Evolutionary conservation across 2,797 vertebrate species (phyloP).

Genomic region (Phoebastria nigripes): DNA sequence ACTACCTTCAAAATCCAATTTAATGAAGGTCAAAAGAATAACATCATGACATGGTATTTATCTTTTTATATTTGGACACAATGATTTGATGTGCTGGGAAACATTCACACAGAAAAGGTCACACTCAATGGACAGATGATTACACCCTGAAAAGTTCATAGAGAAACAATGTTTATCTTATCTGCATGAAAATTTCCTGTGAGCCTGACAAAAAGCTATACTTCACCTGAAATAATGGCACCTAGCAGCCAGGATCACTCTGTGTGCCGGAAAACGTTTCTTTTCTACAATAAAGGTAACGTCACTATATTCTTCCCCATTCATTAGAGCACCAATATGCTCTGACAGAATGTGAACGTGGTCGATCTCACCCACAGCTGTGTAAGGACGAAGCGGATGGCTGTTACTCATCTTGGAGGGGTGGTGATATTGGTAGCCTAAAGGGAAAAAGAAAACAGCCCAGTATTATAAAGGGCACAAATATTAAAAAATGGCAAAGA

Average conservation of each 20-base stretch:
- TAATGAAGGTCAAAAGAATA: constrained; percentile 64
- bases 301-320: constrained; percentile 93
- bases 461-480: not conserved
- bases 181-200: constrained; percentile 27
- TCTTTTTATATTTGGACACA: constrained; percentile 34
- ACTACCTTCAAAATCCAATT: constrained; percentile 29
- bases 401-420: constrained; percentile 91
- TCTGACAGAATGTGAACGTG: constrained; percentile 96
- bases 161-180: constrained; percentile 20
- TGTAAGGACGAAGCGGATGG: constrained; percentile 89
- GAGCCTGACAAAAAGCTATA: not conserved
- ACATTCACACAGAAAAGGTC: constrained; percentile 54
- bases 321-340: constrained; percentile 91
- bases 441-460: not conserved
- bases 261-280: constrained; percentile 92
- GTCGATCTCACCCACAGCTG: constrained; percentile 93
- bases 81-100: constrained; percentile 8
- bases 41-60: constrained; percentile 42
- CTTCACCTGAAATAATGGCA: constrained; percentile 96
- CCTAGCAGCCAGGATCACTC: constrained; percentile 93
- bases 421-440: constrained; percentile 54
- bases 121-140: constrained; percentile 29
- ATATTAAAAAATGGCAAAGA: not conserved
- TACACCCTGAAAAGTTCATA: constrained; percentile 50
- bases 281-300: constrained; percentile 97